These are phyloP conservation scores for Bergia sp. DNA, from an alignment of 92 coral and sea anemone species.

Conservation along the genomic window DNA sequence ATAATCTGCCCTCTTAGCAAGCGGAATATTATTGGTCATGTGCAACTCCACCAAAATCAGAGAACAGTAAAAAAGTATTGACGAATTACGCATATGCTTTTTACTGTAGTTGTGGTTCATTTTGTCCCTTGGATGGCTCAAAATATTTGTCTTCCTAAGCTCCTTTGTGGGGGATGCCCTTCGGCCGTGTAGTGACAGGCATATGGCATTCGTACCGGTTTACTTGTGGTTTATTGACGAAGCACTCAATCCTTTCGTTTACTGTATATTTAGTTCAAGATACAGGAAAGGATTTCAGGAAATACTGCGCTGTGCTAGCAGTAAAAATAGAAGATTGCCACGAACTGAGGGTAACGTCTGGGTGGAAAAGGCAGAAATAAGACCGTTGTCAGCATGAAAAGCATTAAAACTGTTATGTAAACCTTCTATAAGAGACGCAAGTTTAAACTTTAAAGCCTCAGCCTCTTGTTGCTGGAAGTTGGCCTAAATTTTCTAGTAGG, in stretches of 20 bases:
- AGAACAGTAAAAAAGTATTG: not conserved
- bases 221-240: not conserved
- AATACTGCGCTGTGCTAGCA: not conserved
- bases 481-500: too few relatives aligned
- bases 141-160: not conserved
- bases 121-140: not conserved
- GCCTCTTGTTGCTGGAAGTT: too few relatives aligned
- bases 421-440: too few relatives aligned
- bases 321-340: too few relatives aligned
- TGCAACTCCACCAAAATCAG: not conserved
- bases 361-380: not conserved
- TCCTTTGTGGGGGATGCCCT: not conserved
- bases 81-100: not conserved
- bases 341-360: not conserved
- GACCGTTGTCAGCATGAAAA: too few relatives aligned
- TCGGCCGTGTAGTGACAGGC: not conserved
- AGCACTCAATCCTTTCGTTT: not conserved
- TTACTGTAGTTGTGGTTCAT: not conserved
- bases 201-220: not conserved
- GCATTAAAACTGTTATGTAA: too few relatives aligned
- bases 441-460: too few relatives aligned
- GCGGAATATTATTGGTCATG: not conserved
- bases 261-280: not conserved
- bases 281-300: not conserved
- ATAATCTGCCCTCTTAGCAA: not conserved